These are phyloP conservation scores for Podarcis raffonei DNA, from an alignment of 2,113 vertebrate genomes.

Conservation along the genomic window DNA sequence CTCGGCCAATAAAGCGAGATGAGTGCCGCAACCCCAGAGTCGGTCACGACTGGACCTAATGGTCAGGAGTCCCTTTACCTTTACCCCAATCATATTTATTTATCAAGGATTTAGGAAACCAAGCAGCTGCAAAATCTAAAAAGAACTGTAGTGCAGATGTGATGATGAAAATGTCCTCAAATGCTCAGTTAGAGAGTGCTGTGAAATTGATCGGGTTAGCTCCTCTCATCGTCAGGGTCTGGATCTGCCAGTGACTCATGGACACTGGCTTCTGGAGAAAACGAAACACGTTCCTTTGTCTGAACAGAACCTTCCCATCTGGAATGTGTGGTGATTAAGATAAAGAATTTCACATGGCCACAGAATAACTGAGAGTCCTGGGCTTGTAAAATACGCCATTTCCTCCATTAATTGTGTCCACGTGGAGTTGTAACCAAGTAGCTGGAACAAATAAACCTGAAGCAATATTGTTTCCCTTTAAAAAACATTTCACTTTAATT, in stretches of 20 bases:
- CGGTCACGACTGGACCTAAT: too few species aligned
- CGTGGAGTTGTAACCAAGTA: constrained; percentile 83
- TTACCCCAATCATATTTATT: background rate
- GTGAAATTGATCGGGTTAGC: constrained; percentile 14
- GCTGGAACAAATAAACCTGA: constrained; percentile 84
- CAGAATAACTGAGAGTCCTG: constrained; percentile 74
- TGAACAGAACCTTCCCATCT: constrained; percentile 57
- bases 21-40: too few species aligned
- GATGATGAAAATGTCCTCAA: constrained; percentile 8
- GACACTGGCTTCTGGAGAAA: constrained; percentile 65
- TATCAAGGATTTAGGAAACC: background rate
- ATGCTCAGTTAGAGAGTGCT: constrained; percentile 35
- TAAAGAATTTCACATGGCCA: constrained; percentile 78
- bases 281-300: constrained; percentile 57
- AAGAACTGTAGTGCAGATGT: constrained; percentile 22
- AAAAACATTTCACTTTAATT: constrained; percentile 80
- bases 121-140: background rate
- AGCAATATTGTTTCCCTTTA: constrained; percentile 82
- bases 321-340: constrained; percentile 79
- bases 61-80: too few species aligned
- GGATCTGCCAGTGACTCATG: constrained; percentile 62
- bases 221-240: constrained; percentile 24
- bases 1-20: too few species aligned
- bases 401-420: constrained; percentile 84
- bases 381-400: constrained; percentile 84